A percentile compares a stretch with the other conserved stretches of the same genome.
phyloP scores from a whole-genome alignment of 2,797 vertebrate species.

The Eulemur rubriventer region DNA sequence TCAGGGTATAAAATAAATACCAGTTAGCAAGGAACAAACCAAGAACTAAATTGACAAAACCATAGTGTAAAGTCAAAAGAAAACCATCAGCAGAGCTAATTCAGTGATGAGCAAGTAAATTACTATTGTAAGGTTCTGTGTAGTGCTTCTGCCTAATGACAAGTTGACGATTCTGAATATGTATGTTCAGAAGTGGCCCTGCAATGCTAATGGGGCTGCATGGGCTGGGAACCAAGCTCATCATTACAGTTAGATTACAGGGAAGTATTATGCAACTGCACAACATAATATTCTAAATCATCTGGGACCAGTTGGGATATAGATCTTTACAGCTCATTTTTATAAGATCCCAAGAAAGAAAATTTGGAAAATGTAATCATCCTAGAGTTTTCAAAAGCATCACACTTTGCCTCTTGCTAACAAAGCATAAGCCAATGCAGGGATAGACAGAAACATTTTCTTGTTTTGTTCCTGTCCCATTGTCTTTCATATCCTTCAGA shows the following conservation, averaged over 20 bases:
- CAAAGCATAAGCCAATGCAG: not conserved
- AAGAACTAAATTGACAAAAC: not conserved
- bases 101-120: not conserved
- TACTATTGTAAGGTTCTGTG: not conserved
- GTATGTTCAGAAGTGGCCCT: not conserved
- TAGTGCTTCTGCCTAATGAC: not conserved
- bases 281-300: not conserved
- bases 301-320: not conserved
- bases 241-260: not conserved
- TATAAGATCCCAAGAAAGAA: not conserved
- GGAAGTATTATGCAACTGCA: not conserved
- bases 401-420: not conserved
- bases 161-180: not conserved
- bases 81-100: not conserved
- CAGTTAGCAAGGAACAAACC: not conserved
- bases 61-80: not conserved
- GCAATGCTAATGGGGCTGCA: not conserved
- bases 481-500: not conserved
- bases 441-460: not conserved
- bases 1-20: not conserved
- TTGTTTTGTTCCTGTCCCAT: not conserved
- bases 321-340: not conserved
- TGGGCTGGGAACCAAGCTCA: not conserved
- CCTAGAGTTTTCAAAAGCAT: not conserved
- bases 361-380: conserved; percentile 3